Conservation (phyloP, 2,113 vertebrate genomes). For the Python bivittatus region DNA sequence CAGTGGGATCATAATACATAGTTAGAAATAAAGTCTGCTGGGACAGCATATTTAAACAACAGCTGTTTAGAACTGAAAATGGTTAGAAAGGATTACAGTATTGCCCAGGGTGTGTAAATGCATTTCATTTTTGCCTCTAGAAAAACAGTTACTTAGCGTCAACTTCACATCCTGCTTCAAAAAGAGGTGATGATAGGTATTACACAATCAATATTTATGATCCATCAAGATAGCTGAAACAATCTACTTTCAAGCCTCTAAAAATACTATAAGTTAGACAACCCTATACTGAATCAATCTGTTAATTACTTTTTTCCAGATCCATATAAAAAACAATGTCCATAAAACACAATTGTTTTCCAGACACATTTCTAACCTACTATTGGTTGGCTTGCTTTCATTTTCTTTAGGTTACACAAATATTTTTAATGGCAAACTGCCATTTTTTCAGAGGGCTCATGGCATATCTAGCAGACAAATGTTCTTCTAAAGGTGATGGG, state of each 20-base stretch:
- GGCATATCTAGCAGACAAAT: not conserved
- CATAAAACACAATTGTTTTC: not conserved
- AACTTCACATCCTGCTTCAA: not conserved
- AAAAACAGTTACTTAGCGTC: not conserved
- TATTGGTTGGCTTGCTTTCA: not conserved
- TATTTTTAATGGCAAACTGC: not conserved
- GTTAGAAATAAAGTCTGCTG: not conserved
- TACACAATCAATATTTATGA: too few relatives aligned
- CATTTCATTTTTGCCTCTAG: not conserved
- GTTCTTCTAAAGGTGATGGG: conserved; percentile 14
- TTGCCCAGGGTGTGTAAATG: not conserved
- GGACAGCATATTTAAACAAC: not conserved
- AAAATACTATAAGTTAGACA: not conserved
- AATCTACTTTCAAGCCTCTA: not conserved
- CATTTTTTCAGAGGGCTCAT: not conserved
- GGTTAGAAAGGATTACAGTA: not conserved
- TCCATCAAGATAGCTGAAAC: not conserved
- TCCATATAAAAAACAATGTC: not conserved
- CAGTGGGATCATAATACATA: not conserved
- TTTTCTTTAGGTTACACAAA: not conserved
- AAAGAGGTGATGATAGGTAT: not conserved
- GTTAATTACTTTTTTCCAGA: not conserved
- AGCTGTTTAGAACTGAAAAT: not conserved
- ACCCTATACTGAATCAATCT: not conserved
- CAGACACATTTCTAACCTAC: conserved; percentile 1